These are phyloP conservation scores for Melanargia galathea DNA, from an alignment of 2,888 invertebrate species.

Conservation along the genomic window DNA sequence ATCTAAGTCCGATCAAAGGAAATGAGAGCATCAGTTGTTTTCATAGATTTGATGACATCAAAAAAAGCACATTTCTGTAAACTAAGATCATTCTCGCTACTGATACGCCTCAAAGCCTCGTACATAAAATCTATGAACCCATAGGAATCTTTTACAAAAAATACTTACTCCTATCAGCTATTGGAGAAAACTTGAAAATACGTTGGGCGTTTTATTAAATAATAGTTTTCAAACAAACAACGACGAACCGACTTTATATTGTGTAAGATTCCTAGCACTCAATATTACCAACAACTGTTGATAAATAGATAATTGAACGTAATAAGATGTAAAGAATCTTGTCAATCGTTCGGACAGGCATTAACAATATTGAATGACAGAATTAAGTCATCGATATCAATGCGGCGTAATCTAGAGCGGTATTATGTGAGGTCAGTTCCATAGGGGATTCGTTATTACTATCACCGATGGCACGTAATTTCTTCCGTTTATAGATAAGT, in stretches of 20 bases:
- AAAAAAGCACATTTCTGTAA: no score
- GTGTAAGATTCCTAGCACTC: background rate
- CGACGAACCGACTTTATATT: background rate
- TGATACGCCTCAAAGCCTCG: no score
- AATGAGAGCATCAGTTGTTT: no score
- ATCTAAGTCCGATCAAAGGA: no score
- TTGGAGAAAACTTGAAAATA: no score
- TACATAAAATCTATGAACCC: no score
- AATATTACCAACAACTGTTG: background rate
- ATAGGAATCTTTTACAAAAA: no score
- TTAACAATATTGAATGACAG: slow-evolving; percentile 42
- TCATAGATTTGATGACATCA: no score
- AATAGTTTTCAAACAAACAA: background rate
- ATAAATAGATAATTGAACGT: slow-evolving; percentile 2
- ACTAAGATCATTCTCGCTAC: no score
- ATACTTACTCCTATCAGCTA: no score
- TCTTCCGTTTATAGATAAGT: slow-evolving; percentile 74
- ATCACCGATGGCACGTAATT: slow-evolving; percentile 60
- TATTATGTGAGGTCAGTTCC: slow-evolving; percentile 76
- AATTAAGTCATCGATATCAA: slow-evolving; percentile 54
- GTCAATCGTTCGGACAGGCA: slow-evolving; percentile 61
- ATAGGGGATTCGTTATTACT: slow-evolving; percentile 60
- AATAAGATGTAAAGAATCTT: slow-evolving; percentile 30
- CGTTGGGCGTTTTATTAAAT: background rate
- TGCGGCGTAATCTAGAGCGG: slow-evolving; percentile 64